Evolutionary conservation across 2,888 invertebrate genomes (phyloP), one percentile per base, ranked within the genome.

Genomic region (Sarcophaga caerulescens): DNA sequence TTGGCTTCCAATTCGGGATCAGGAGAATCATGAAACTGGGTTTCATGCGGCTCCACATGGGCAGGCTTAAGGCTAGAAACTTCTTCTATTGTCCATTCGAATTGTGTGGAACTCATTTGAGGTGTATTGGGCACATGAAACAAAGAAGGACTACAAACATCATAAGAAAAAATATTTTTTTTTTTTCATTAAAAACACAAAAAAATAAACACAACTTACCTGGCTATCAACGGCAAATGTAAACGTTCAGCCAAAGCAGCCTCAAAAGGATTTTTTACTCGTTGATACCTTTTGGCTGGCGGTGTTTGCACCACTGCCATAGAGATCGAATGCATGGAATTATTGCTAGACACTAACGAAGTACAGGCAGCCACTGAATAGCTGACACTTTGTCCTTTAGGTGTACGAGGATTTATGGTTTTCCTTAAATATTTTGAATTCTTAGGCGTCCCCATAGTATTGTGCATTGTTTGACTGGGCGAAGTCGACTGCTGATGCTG

Each of bases 11-110:
- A 90, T 60, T 94, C 94, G 0, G 95, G 94, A 91, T 96, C 95
- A 4, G 92, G 93, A 1, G 93, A 93, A 52, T 92, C 90, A 68
- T 93, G 93, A 88, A 94, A 94, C 89, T 95, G 95, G 17, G 95
- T 94, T 57, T 94, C 92, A 44, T 94, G 94, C 57, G 94, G 90
- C 77, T 93, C 95, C 76, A 96, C 95, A 89, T 95, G 94, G 1
- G 94, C 95, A 12, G 96, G 96, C 85, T 94, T 94, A 11, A 96
- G 92, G 52, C 92, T 93, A 2, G 96, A 95, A n/a, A 96, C 93
- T 87, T 96, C 95, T 59, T 96, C 95, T 68, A 96, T 95, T n/a
- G 94, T 95, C 96, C 96, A 96, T 81, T 94, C 93, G 89, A 95
- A 95, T 81, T 94, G 94, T n/a, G 93, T 92, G n/a, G 92, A 92